Evolutionary conservation across 2,888 invertebrate genomes (phyloP).

Genomic region (Rhamphomyia laevipes): DNA sequence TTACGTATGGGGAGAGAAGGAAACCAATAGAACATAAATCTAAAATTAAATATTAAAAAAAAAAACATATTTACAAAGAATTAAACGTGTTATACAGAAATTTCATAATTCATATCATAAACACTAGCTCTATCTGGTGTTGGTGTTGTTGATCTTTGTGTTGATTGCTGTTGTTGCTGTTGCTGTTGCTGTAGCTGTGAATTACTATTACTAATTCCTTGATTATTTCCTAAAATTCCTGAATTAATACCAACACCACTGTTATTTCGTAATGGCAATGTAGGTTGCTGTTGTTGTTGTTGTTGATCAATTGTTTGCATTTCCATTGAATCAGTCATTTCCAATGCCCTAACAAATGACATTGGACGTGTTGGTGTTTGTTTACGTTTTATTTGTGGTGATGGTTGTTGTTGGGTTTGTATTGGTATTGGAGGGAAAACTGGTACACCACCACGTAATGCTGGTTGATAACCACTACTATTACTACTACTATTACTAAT

Average conservation of each 20-base stretch:
- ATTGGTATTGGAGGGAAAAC: constrained; percentile 49
- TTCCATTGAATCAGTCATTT: constrained; percentile 82
- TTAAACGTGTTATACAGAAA: constrained; percentile 66
- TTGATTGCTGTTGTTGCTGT: constrained; percentile 19
- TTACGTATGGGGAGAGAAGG: too few relatives aligned
- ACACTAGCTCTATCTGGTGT: constrained; percentile 79
- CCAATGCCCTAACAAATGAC: constrained; percentile 78
- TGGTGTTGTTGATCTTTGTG: constrained; percentile 41
- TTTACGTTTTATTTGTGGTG: constrained; percentile 48
- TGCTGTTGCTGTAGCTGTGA: constrained; percentile 10
- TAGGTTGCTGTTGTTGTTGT: constrained; percentile 23
- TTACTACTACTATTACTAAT: constrained; percentile 12
- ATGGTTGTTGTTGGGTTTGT: constrained; percentile 31
- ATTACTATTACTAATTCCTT: constrained; percentile 6
- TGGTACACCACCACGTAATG: constrained; percentile 53
- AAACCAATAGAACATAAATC: too few relatives aligned
- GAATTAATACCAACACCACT: constrained; percentile 4
- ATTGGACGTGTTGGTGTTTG: constrained; percentile 55
- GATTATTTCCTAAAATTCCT: constrained; percentile 16
- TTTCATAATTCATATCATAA: constrained; percentile 92
- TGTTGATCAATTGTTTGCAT: constrained; percentile 45
- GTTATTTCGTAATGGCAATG: constrained; percentile 1
- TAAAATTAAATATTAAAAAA: too few relatives aligned
- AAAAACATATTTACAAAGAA: too few relatives aligned
- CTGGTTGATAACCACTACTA: constrained; percentile 44